Base-by-base conservation (phyloP, 2,888 invertebrate species). In the Clostera curtula region DNA sequence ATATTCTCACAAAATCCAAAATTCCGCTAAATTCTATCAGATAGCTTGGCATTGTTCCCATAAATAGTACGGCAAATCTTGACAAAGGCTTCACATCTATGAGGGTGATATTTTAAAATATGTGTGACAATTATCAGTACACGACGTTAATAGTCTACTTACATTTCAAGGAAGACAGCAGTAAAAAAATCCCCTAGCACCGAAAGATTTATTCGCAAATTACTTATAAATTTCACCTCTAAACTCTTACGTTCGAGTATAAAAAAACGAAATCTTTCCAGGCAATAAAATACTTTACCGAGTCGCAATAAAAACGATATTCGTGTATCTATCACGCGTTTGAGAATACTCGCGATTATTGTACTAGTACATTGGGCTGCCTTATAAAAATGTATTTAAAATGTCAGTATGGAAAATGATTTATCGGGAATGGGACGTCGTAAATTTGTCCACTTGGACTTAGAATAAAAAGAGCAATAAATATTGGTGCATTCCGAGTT, bases 91-190 rank as follows among this genome's bases (percentile, higher is more conserved):
- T 48, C 36, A 43, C 50, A 49, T 50, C 48, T 55, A 61, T 53
- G 51, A 61, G 53, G 58, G 56, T 56, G 62, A 49, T 65, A 64
- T 60, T 74, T 60, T 79, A 74, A 82, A 80, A 80, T 84, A 84
- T 79, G 82, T 82, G 83, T 72, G 84, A 84, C 84, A 85, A 85
- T 85, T 85, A 84, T 82, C 80, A 60, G 71, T 72, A 84, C 82
- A 83, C 57, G 82, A 75, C 75, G 73, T 75, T 82, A 82, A 84
- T 84, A 79, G 79, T 67, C 65, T 68, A 49, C 69, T 76, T 76
- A 80, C 77, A 79, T 63, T 71, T 74, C 72, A 44, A 58, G 56
- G 53, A 48, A 60, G 51, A 49, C 39, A 43, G 56, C 40, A 61
- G 55, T 59, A 73, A 75, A 77, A 79, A 79, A 55, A 49, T 62